Evolutionary conservation across 2,797 vertebrate species (phyloP).

Genomic region (Bryconaethiops microstoma): DNA sequence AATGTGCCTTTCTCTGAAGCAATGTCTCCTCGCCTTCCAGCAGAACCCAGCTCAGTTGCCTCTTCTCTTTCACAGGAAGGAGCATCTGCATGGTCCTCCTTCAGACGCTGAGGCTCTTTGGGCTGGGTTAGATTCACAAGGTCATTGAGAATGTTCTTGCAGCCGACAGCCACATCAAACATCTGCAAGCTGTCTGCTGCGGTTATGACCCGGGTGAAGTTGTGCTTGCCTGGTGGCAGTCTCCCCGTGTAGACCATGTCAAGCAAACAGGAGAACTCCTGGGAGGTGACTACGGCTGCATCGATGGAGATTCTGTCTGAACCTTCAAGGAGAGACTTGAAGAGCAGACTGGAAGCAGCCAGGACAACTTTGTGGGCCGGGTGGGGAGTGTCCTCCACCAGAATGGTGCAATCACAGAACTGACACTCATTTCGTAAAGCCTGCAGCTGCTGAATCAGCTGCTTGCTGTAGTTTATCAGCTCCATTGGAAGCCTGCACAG

Average conservation of each 20-base stretch:
- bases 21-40: neutral
- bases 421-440: constrained; percentile 82
- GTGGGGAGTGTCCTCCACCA: constrained; percentile 79
- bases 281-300: constrained; percentile 80
- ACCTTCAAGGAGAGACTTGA: constrained; percentile 82
- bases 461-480: constrained; percentile 84
- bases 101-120: neutral
- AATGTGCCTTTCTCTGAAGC: neutral
- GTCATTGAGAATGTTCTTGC: constrained; percentile 84
- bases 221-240: constrained; percentile 85
- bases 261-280: constrained; percentile 85
- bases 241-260: constrained; percentile 87
- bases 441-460: constrained; percentile 88
- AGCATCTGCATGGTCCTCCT: neutral
- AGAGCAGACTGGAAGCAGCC: constrained; percentile 88
- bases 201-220: constrained; percentile 82
- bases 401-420: constrained; percentile 88
- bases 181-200: constrained; percentile 90
- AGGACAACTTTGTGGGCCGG: constrained; percentile 85
- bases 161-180: constrained; percentile 88
- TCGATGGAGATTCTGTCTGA: constrained; percentile 87
- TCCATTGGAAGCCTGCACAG: constrained; percentile 75
- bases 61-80: neutral
- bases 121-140: constrained; percentile 68
- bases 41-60: neutral